phyloP scores from a whole-genome alignment of 2,797 vertebrate species.

The Pangasius djambal region DNA sequence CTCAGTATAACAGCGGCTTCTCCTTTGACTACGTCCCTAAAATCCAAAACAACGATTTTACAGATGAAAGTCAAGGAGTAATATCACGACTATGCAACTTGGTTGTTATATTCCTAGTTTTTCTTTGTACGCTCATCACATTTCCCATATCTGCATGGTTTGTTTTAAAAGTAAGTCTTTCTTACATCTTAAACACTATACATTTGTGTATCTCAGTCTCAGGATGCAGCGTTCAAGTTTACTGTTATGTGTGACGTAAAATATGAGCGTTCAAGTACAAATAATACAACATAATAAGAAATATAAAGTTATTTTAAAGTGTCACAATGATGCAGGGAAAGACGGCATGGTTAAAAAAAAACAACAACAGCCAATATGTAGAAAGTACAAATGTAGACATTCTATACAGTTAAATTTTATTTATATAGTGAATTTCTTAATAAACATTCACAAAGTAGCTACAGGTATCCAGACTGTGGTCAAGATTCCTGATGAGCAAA shows the following conservation, averaged over 20 bases:
- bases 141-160: slow-evolving; percentile 92
- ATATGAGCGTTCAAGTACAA: not conserved
- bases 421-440: not conserved
- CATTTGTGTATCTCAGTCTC: not conserved
- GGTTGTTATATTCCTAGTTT: slow-evolving; percentile 79
- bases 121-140: slow-evolving; percentile 78
- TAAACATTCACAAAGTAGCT: not conserved
- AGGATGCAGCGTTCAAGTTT: not conserved
- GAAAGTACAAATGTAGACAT: not conserved
- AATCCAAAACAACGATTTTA: slow-evolving; percentile 69
- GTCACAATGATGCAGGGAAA: not conserved
- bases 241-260: not conserved
- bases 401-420: not conserved
- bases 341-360: not conserved
- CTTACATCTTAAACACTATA: not conserved
- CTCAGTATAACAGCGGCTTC: slow-evolving; percentile 63
- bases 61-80: slow-evolving; percentile 81
- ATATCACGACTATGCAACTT: slow-evolving; percentile 83
- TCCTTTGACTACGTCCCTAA: slow-evolving; percentile 79
- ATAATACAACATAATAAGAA: not conserved
- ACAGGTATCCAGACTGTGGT: not conserved
- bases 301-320: not conserved
- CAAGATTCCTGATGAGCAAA: not conserved
- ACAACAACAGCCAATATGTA: not conserved
- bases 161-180: slow-evolving; percentile 82